These are phyloP conservation scores for Archips crataeganus DNA, from an alignment of 2,888 invertebrate genomes.

Conservation along the genomic window DNA sequence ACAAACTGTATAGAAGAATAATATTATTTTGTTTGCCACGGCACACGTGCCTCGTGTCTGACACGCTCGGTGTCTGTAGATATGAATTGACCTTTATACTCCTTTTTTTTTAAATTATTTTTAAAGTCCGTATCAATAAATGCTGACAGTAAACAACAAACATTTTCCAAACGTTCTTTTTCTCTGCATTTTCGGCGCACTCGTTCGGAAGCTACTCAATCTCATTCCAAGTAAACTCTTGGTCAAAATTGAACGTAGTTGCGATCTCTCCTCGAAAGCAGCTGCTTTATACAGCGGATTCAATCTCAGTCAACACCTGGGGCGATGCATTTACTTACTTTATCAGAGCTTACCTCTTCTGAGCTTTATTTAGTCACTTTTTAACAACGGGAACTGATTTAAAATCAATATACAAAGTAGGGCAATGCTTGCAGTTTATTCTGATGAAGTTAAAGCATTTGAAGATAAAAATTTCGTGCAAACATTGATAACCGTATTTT, in stretches of 20 bases:
- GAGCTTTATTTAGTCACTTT: not conserved
- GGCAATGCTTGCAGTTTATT: not conserved
- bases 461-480: too few relatives aligned
- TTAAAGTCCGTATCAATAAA: too few relatives aligned
- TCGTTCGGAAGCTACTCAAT: not conserved
- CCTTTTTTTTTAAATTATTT: too few relatives aligned
- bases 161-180: not conserved
- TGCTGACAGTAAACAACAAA: not conserved
- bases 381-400: not conserved
- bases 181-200: not conserved
- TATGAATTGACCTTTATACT: too few relatives aligned
- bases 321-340: not conserved
- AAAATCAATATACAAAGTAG: not conserved
- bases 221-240: not conserved
- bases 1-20: too few relatives aligned
- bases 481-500: too few relatives aligned
- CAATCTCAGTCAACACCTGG: slow-evolving; percentile 10
- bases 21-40: too few relatives aligned
- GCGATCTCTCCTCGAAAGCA: not conserved
- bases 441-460: not conserved
- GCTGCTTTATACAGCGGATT: not conserved
- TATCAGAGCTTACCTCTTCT: not conserved
- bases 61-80: too few relatives aligned
- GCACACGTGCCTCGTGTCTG: too few relatives aligned
- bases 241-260: not conserved